phyloP scores from a whole-genome alignment of 2,797 vertebrate species.

The Myoxocephalus aenaeus region DNA sequence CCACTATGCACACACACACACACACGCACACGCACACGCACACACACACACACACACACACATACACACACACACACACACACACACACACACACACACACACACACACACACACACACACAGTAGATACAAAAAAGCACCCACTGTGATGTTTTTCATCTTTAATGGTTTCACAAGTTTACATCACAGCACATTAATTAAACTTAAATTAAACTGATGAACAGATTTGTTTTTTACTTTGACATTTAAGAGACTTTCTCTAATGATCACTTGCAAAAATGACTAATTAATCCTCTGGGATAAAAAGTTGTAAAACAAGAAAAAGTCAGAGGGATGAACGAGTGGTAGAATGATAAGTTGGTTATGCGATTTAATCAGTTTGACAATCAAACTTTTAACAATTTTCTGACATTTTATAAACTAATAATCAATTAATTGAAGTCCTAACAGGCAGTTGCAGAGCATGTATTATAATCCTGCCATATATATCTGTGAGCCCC shows the following conservation, averaged over 20 bases:
- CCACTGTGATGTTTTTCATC: slow-evolving; percentile 26
- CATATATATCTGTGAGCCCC: not conserved
- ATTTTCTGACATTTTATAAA: not conserved
- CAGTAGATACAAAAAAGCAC: not conserved
- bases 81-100: not conserved
- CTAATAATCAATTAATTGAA: not conserved
- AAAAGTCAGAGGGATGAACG: not conserved
- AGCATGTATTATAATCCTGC: not conserved
- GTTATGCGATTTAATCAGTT: not conserved
- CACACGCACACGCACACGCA: not conserved
- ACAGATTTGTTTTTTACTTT: slow-evolving; percentile 32
- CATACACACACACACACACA: too few relatives aligned
- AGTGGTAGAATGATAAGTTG: not conserved
- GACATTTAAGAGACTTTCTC: slow-evolving; percentile 41
- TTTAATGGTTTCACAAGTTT: slow-evolving; percentile 25
- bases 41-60: too few relatives aligned
- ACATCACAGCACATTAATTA: slow-evolving; percentile 37
- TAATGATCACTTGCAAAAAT: slow-evolving; percentile 13
- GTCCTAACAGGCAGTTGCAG: not conserved
- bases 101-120: not conserved
- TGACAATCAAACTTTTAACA: not conserved
- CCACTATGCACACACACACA: not conserved
- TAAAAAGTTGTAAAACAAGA: not conserved
- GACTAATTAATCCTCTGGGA: slow-evolving; percentile 36
- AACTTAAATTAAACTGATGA: slow-evolving; percentile 40